Conservation (phyloP, 2,113 vertebrate genomes). For the Carassius gibelio region DNA sequence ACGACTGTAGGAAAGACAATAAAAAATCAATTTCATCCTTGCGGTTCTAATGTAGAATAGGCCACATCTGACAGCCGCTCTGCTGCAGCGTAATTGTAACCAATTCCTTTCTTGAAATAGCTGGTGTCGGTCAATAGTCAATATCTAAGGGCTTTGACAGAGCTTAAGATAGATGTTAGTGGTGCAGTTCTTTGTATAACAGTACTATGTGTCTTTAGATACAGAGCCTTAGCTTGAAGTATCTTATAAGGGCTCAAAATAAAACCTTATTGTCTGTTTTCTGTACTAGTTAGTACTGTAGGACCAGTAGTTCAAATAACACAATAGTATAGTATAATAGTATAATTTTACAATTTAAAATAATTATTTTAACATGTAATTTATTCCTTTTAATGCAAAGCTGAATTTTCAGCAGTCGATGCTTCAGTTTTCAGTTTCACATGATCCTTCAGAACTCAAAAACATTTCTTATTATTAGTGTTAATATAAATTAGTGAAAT, state of each 20-base stretch:
- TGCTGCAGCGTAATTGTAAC: constrained; percentile 35
- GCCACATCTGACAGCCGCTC: constrained; percentile 30
- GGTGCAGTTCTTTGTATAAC: neutral
- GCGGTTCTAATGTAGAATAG: constrained; percentile 35
- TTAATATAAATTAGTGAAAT: neutral
- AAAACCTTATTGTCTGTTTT: neutral
- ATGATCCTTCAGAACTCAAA: neutral
- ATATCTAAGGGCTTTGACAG: constrained; percentile 24
- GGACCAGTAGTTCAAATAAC: neutral
- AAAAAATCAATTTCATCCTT: constrained; percentile 42
- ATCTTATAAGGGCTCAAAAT: neutral
- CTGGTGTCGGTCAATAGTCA: constrained; percentile 35
- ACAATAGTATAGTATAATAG: neutral
- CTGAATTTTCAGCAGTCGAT: no score
- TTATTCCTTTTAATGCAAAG: no score
- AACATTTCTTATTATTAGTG: neutral
- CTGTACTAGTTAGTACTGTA: neutral
- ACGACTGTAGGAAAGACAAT: constrained; percentile 24
- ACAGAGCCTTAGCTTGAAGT: neutral
- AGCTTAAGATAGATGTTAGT: neutral
- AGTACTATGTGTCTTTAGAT: neutral
- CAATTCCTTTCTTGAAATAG: constrained; percentile 26
- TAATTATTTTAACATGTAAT: no score
- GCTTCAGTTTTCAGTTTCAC: neutral
- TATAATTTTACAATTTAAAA: neutral